phyloP scores from a whole-genome alignment of 2,113 vertebrate genomes.

The Leiothrix lutea region DNA sequence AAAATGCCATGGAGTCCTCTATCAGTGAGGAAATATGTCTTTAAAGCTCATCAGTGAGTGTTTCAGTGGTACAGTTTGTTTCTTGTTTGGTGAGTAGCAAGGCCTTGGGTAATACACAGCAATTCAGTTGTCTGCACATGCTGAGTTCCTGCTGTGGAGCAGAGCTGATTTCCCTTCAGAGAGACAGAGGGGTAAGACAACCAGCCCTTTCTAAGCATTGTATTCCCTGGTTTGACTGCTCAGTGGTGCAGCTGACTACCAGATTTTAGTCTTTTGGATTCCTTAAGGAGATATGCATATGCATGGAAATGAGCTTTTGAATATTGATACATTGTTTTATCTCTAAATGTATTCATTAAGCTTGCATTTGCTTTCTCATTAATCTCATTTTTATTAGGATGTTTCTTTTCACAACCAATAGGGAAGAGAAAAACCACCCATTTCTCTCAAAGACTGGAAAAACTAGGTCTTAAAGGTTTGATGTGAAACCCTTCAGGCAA shows the following conservation, averaged over 20 bases:
- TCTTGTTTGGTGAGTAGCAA: neutral
- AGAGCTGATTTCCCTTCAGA: neutral
- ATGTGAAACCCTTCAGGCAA: neutral
- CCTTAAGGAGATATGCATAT: neutral
- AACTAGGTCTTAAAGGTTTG: neutral
- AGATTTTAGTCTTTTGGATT: neutral
- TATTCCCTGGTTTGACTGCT: neutral
- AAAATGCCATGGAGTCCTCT: neutral
- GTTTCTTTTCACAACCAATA: neutral
- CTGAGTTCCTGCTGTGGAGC: neutral
- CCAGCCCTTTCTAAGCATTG: neutral
- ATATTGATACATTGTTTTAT: neutral
- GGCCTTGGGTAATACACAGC: neutral
- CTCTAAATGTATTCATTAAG: neutral
- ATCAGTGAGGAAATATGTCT: neutral
- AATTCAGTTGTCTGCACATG: neutral
- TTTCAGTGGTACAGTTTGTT: neutral
- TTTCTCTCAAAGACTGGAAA: neutral
- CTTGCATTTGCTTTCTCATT: neutral
- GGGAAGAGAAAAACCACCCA: neutral
- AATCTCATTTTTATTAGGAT: neutral
- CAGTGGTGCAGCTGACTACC: neutral
- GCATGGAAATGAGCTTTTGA: neutral
- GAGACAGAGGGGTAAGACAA: neutral
- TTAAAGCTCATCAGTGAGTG: fast-evolving